Conservation (phyloP, 2,797 vertebrate genomes). For the Pachyuromys duprasi region DNA sequence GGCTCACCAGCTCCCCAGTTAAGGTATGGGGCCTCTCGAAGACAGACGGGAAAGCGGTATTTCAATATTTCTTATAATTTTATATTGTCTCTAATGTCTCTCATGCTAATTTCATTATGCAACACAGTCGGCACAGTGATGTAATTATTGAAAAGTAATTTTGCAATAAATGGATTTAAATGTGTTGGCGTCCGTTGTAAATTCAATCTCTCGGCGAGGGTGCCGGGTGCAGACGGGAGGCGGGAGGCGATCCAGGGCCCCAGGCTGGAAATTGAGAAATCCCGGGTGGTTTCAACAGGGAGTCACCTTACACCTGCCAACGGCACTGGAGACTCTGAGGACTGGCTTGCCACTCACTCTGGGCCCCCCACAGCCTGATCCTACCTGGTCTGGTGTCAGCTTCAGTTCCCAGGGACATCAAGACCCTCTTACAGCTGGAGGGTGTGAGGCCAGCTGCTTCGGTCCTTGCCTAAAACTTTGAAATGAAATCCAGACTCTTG, state of each 20-base stretch:
- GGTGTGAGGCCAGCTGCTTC: background rate
- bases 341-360: rapidly evolving
- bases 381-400: background rate
- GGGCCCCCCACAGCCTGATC: background rate
- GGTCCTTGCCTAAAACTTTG: background rate
- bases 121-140: constrained; percentile 89
- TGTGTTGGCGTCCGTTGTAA: constrained; percentile 88
- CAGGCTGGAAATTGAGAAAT: constrained; percentile 83
- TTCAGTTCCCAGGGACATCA: background rate
- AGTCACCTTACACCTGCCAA: constrained; percentile 83
- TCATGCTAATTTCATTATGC: constrained; percentile 90
- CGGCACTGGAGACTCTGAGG: constrained; percentile 70
- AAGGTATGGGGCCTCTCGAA: constrained; percentile 83
- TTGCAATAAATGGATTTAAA: constrained; percentile 92
- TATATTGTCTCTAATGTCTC: constrained; percentile 89
- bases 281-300: constrained; percentile 50
- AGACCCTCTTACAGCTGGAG: background rate
- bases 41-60: constrained; percentile 85
- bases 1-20: constrained; percentile 83
- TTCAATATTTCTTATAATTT: constrained; percentile 91
- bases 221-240: constrained; percentile 80
- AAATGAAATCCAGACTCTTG: background rate
- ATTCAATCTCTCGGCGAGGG: constrained; percentile 88
- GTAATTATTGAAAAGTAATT: constrained; percentile 92
- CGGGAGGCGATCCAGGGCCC: constrained; percentile 33